Base-by-base conservation (phyloP, 2,113 vertebrate species). In the Cryptomyrus ogoouensis region DNA sequence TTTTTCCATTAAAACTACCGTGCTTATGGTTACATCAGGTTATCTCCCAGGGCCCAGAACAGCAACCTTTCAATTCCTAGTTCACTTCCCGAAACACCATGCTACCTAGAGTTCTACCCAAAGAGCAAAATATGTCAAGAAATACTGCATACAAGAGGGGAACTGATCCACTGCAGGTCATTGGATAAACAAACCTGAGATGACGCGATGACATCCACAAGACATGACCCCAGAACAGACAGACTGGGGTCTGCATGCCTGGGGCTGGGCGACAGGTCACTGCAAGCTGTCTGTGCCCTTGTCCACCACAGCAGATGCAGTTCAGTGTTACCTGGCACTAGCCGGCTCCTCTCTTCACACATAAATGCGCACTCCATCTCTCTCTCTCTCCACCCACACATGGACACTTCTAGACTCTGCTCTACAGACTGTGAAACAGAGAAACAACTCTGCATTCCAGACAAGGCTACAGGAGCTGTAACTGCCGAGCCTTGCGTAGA, bases 191-290 rank as follows among this genome's bases (percentile, higher is more conserved):
- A 21, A 62, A 13, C n/a, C 46, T 56, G n/a, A 27, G 42, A n/a
- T 31, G 39, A 27, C 24, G 6, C 50, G 5, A 17, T 74, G 35
- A 89, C 52, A 8, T n/a, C 31, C 88, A 39, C 74, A 39, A 42
- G 87, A 56, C n/a, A 50, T 8, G 10, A 46, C n/a, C 47, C 47
- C 62, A 46, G 83, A 87, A 90, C 70, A 90, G 84, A 88, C 8
- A 17, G n/a, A 46, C 85, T 56, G 89, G 84, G 89, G n/a, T 35
- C 31, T 31, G 62, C 35, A 84, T 47, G 62, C 62, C 46, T 44
- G 66, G 24, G n/a, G 27, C 31, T 90, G 47, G 9, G 47, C 42
- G 85, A 21, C 12, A 15, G 89, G 84, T 80, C 84, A 88, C 9
- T 88, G 62, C 24, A 66, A 56, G 44, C 47, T 74, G 62, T 66